A percentile compares a stretch with the other conserved stretches of the same genome.
Evolutionary conservation across 2,797 vertebrate genomes (phyloP).

Genomic region (Borostomias antarcticus): DNA sequence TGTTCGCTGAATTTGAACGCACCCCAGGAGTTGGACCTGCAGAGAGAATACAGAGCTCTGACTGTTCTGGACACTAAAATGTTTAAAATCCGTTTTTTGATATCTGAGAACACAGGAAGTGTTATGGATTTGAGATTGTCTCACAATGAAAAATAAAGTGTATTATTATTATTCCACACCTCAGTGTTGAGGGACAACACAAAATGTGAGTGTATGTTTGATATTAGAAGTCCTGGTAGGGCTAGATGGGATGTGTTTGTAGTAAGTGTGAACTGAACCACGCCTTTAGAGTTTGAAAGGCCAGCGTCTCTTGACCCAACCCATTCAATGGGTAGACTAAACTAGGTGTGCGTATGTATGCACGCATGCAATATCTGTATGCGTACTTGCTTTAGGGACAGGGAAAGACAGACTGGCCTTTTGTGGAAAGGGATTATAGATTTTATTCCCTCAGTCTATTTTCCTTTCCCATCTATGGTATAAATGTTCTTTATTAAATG

Average conservation of each 20-base stretch:
- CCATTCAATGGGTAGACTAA: no score
- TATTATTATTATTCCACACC: not conserved
- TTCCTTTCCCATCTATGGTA: slow-evolving; percentile 14
- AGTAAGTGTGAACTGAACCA: slow-evolving; percentile 14
- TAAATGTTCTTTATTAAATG: slow-evolving; percentile 16
- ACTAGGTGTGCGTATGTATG: no score
- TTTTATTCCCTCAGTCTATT: slow-evolving; percentile 14
- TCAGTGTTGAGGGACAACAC: not conserved
- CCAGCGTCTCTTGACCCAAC: slow-evolving; percentile 29
- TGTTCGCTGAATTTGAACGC: no score
- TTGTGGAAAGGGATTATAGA: slow-evolving; percentile 25
- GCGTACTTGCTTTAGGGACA: not conserved
- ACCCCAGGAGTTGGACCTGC: no score
- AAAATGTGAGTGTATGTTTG: not conserved
- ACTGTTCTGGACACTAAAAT: no score
- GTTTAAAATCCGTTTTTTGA: no score
- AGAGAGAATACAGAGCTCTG: no score
- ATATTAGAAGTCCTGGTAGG: slow-evolving; percentile 5
- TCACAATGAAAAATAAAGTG: no score
- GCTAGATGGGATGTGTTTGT: slow-evolving; percentile 1
- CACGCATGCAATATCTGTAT: no score
- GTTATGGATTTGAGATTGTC: no score
- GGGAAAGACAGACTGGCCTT: slow-evolving; percentile 14
- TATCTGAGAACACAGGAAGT: no score
- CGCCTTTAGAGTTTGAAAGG: slow-evolving; percentile 31